Conservation (phyloP, 2,797 vertebrate genomes). For the Ptychobarbus kaznakovi region DNA sequence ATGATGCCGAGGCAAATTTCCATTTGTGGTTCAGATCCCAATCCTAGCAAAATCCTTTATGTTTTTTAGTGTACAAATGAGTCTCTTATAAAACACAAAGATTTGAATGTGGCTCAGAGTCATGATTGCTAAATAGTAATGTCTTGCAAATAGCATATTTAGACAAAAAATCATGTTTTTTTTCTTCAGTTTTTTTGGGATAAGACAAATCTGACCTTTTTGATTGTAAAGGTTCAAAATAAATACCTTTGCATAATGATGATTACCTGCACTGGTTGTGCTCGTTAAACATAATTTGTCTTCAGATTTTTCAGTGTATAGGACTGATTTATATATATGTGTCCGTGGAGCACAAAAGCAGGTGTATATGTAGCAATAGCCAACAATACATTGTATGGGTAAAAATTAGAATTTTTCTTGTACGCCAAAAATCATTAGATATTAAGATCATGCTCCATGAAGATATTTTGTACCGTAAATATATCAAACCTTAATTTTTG, state of each 20-base stretch:
- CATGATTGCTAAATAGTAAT: neutral
- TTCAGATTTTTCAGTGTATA: neutral
- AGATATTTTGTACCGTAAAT: too few relatives aligned
- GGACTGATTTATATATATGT: too few relatives aligned
- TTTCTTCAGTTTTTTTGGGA: neutral
- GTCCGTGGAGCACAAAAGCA: too few relatives aligned
- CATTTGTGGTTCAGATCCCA: neutral
- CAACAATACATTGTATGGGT: too few relatives aligned
- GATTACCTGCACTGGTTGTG: neutral
- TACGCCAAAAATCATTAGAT: too few relatives aligned
- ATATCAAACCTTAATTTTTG: too few relatives aligned
- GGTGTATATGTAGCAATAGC: too few relatives aligned
- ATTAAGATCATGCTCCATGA: too few relatives aligned
- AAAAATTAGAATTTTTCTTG: too few relatives aligned
- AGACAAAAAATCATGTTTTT: neutral
- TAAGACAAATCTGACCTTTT: neutral
- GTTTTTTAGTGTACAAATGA: neutral
- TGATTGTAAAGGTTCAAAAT: neutral
- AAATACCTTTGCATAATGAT: neutral
- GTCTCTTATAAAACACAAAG: neutral
- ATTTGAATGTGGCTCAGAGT: neutral
- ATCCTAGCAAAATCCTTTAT: neutral
- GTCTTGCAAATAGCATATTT: neutral
- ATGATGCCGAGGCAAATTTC: neutral
- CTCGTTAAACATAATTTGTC: neutral